Evolutionary conservation across 2,113 vertebrate species (phyloP), one percentile per base, ranked within the genome.

Genomic region (Lipophrys pholis): DNA sequence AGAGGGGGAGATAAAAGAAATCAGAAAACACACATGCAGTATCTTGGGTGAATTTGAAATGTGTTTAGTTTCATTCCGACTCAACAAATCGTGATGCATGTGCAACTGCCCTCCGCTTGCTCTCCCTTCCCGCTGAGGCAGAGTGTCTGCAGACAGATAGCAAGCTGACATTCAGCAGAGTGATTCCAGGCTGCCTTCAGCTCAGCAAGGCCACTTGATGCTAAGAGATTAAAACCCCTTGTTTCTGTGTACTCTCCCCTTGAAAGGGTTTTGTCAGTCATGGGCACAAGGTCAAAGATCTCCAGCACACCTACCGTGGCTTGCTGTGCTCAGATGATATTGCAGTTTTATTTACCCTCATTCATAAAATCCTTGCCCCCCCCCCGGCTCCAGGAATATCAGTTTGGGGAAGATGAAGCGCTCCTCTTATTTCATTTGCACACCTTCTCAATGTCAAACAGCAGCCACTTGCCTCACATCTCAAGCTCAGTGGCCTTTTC

Each of bases 381-480:
- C 8, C 30, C 70, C 51, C n/a, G n/a, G 52, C 46, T 59, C 40
- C 38, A 63, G 21, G 70, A 64, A 38, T 69, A 74, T 61, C 68
- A 43, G 54, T 75, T 41, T 66, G 38, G 38, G 49, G 30, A n/a
- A 51, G 73, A 86, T 72, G 61, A 91, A 82, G 83, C 70, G 71
- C 69, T 76, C 67, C 65, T 50, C 39, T 58, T 51, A 55, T 83
- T 80, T 68, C 63, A 71, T 76, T 75, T 87, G 80, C 67, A 73
- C 83, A 79, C 83, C 72, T 59, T 69, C 76, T 81, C 80, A 78
- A 88, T 83, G 78, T 89, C 82, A 83, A 84, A 89, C 82, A 66
- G 71, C 66, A 46, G 65, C 68, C 50, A 52, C 52, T 38, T 6
- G 62, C 66, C 73, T 74, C 76, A 69, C 71, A 16, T 72, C 81